Percentiles rank a stretch among this genome's conserved stretches.
phyloP scores from a whole-genome alignment of 2,113 vertebrate genomes.

The Triplophysa siluroides region DNA sequence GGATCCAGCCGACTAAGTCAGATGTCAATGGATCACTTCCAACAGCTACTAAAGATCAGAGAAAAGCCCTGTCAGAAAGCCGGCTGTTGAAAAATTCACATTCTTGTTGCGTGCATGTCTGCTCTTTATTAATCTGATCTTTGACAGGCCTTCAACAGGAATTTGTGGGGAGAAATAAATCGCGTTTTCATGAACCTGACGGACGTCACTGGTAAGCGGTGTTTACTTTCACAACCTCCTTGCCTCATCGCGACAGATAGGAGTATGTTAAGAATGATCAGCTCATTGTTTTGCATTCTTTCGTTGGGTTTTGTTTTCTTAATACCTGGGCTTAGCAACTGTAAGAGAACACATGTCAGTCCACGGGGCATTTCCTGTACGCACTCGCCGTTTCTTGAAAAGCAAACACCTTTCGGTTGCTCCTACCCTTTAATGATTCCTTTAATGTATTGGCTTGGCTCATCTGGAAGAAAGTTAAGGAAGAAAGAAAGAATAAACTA shows the following conservation, averaged over 20 bases:
- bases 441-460: constrained; percentile 30
- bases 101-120: constrained; percentile 15
- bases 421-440: constrained; percentile 26
- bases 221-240: constrained; percentile 5
- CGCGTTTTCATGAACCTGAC: not conserved
- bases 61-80: constrained; percentile 29
- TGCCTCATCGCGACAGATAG: not conserved
- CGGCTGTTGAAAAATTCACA: constrained; percentile 31
- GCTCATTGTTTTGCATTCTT: constrained; percentile 2
- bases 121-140: constrained; percentile 34
- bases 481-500: constrained; percentile 3
- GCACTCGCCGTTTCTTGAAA: constrained; percentile 53
- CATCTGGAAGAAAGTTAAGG: not conserved
- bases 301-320: not conserved
- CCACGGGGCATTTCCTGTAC: constrained; percentile 58
- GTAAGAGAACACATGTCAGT: constrained; percentile 56
- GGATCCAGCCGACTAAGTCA: constrained; percentile 32
- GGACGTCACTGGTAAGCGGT: not conserved
- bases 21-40: constrained; percentile 18
- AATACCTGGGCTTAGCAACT: constrained; percentile 18
- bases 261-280: constrained; percentile 7
- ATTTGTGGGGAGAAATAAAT: not conserved
- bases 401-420: constrained; percentile 47
- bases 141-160: constrained; percentile 32
- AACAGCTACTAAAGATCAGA: constrained; percentile 20